Conservation (phyloP, 2,888 invertebrate genomes). For the Trissoscelio sp. region DNA sequence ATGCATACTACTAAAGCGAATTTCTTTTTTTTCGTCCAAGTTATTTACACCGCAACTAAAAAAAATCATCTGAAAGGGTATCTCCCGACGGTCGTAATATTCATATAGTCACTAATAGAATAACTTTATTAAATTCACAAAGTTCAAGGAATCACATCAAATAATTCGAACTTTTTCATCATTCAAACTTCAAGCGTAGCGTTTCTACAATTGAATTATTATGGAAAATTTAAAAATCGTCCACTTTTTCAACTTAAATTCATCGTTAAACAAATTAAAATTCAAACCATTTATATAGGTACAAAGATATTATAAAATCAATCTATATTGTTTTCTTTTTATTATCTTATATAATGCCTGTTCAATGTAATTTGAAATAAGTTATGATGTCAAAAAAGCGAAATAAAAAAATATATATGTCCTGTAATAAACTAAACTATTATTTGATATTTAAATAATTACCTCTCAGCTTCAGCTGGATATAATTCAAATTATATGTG, state of each 20-base stretch:
- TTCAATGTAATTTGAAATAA: no score
- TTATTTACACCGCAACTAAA: background rate
- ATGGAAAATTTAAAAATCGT: background rate
- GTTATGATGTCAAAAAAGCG: no score
- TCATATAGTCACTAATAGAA: background rate
- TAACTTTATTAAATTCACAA: background rate
- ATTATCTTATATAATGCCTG: no score
- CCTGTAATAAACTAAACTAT: background rate
- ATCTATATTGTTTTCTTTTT: no score
- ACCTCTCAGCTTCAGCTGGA: background rate
- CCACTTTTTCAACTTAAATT: no score
- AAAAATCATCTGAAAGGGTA: background rate
- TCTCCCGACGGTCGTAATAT: background rate
- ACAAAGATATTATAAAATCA: no score
- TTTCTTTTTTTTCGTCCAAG: background rate
- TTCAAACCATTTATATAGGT: no score
- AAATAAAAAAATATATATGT: background rate
- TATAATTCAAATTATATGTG: constrained; percentile 15
- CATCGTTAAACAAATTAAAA: no score
- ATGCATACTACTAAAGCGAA: background rate
- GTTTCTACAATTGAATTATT: background rate
- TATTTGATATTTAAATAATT: constrained; percentile 13
- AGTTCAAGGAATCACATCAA: background rate
- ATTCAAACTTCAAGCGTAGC: background rate
- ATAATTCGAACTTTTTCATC: background rate